These are phyloP conservation scores for Galemys pyrenaicus DNA, from an alignment of 2,113 vertebrate species.

Conservation along the genomic window DNA sequence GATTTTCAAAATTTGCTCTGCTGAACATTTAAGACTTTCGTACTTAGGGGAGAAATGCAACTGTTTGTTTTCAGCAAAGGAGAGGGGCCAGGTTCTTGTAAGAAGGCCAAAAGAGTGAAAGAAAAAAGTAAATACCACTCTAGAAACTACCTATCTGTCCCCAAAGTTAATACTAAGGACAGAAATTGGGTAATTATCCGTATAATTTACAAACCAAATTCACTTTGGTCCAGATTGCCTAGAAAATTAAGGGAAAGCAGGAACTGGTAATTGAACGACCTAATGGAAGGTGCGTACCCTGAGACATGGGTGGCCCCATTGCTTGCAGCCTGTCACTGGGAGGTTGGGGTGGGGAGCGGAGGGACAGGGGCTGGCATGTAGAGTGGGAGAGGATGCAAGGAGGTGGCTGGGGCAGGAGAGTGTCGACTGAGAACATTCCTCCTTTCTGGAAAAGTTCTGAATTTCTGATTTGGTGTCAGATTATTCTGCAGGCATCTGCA, in stretches of 20 bases:
- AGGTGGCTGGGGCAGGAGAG: background rate
- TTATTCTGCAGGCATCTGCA: background rate
- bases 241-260: constrained; percentile 25
- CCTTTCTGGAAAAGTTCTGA: background rate
- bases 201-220: constrained; percentile 47
- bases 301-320: background rate
- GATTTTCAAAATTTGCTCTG: constrained; percentile 2
- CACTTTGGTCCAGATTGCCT: constrained; percentile 34
- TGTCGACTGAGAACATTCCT: background rate
- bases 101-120: background rate
- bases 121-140: background rate
- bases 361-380: background rate
- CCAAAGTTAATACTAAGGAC: background rate
- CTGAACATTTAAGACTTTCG: background rate
- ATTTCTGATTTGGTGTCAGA: background rate
- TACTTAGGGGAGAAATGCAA: background rate
- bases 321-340: background rate
- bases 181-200: constrained; percentile 31
- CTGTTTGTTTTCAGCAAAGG: constrained; percentile 22
- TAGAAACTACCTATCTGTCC: background rate
- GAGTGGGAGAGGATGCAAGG: background rate
- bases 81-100: background rate
- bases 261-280: background rate
- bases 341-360: no score
- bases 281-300: background rate